Percentiles rank a stretch among this genome's conserved stretches.
These are phyloP conservation scores for Halictus ligatus DNA, from an alignment of 2,888 invertebrate genomes.

Conservation along the genomic window DNA sequence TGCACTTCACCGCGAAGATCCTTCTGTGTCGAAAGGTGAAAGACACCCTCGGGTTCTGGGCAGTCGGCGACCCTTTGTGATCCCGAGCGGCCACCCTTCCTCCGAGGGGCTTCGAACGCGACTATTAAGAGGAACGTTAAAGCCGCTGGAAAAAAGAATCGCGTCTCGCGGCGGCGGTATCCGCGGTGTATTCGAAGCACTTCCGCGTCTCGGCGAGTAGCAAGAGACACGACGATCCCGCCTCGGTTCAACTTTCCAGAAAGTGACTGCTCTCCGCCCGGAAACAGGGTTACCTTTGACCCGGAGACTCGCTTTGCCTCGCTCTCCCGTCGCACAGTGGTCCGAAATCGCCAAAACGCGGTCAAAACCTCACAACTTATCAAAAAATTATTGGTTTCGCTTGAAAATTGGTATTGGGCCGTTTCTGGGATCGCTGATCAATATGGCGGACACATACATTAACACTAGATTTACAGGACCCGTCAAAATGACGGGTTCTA, in stretches of 20 bases:
- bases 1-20: conserved; percentile 43
- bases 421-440: too few species aligned
- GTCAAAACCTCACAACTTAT: too few species aligned
- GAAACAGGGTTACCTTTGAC: background rate
- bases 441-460: too few species aligned
- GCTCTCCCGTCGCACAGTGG: too few species aligned
- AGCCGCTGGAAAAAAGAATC: background rate
- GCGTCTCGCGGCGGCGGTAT: background rate
- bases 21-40: conserved; percentile 35
- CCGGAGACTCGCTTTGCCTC: background rate
- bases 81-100: conserved; percentile 31
- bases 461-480: too few species aligned
- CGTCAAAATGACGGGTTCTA: too few species aligned
- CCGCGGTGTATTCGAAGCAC: background rate
- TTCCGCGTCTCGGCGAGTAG: background rate
- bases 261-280: background rate
- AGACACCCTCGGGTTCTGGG: conserved; percentile 39
- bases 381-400: too few species aligned
- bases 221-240: background rate
- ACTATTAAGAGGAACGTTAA: conserved; percentile 22
- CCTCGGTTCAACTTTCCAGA: background rate
- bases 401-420: too few species aligned
- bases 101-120: conserved; percentile 9
- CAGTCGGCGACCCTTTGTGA: conserved; percentile 27
- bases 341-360: too few species aligned